A percentile compares a stretch with the other conserved stretches of the same genome.
These are phyloP conservation scores for Monarcha castaneiventris DNA, from an alignment of 2,113 vertebrate species.

Conservation along the genomic window DNA sequence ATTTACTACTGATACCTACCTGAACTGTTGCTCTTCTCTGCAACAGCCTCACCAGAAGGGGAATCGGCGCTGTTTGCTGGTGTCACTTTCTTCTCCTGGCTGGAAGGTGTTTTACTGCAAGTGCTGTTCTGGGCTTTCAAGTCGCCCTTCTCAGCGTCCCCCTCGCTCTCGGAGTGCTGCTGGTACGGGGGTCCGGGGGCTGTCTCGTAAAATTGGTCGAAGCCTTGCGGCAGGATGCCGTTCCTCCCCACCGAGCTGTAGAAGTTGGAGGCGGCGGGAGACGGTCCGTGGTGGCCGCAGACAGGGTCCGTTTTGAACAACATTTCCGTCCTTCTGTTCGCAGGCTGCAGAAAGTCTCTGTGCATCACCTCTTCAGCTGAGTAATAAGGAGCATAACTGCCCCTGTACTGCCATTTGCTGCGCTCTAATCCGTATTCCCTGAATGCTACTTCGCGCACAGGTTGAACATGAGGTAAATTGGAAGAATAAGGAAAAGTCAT, in stretches of 20 bases:
- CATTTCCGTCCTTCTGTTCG: conserved; percentile 88
- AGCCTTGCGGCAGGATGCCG: conserved; percentile 95
- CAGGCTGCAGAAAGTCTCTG: conserved; percentile 79
- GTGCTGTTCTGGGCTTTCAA: conserved; percentile 69
- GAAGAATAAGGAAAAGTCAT: conserved; percentile 96
- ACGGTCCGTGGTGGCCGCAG: conserved; percentile 82
- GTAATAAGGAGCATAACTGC: conserved; percentile 93
- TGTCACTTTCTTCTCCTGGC: conserved; percentile 79
- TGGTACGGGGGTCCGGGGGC: conserved; percentile 70
- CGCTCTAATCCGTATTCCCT: conserved; percentile 97
- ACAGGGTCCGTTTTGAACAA: conserved; percentile 88
- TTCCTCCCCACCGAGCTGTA: conserved; percentile 90
- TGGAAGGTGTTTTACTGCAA: conserved; percentile 78
- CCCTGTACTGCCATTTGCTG: conserved; percentile 92
- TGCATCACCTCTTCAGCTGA: conserved; percentile 90
- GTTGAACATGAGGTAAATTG: conserved; percentile 94
- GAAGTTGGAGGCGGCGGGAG: conserved; percentile 82
- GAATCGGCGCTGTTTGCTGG: conserved; percentile 79
- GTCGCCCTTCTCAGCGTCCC: conserved; percentile 80
- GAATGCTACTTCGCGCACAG: conserved; percentile 94
- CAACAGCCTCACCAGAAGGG: conserved; percentile 84
- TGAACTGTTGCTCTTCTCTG: conserved; percentile 87
- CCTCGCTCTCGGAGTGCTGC: conserved; percentile 68
- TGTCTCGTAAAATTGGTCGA: conserved; percentile 95
- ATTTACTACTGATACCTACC: conserved; percentile 80